Conservation (phyloP, 2,888 invertebrate genomes). For the Piscicola geometra region DNA sequence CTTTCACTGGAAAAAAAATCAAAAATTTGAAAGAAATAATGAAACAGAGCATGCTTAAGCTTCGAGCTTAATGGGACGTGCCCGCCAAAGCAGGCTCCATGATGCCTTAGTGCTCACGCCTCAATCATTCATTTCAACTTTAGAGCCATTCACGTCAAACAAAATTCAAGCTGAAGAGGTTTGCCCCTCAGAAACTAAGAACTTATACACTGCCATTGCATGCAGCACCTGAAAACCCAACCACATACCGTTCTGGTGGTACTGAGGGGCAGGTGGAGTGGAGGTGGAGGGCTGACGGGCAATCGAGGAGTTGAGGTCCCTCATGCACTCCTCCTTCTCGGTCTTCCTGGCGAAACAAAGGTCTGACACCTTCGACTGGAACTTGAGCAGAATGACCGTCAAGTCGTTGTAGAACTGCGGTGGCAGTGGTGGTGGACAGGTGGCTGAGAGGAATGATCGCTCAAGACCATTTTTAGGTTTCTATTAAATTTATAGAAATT, state of each 20-base stretch:
- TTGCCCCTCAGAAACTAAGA: too few relatives aligned
- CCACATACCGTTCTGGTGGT: constrained; percentile 47
- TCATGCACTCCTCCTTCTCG: constrained; percentile 93
- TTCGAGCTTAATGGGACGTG: too few relatives aligned
- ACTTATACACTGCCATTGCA: too few relatives aligned
- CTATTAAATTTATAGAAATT: constrained; percentile 82
- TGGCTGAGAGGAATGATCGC: constrained; percentile 61
- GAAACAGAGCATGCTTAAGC: too few relatives aligned
- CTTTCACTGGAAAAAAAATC: too few relatives aligned
- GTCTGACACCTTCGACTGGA: constrained; percentile 95
- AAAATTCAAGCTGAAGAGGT: too few relatives aligned
- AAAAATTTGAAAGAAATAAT: too few relatives aligned
- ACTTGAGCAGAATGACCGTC: constrained; percentile 77
- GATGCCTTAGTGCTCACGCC: neutral
- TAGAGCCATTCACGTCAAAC: too few relatives aligned
- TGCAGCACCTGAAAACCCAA: neutral
- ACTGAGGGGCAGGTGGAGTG: constrained; percentile 50
- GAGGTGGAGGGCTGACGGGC: constrained; percentile 55
- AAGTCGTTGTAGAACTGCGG: constrained; percentile 62
- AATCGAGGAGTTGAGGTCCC: constrained; percentile 81
- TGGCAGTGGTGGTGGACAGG: too few relatives aligned
- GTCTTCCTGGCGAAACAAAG: constrained; percentile 97
- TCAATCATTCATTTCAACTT: neutral
- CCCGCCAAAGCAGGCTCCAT: neutral
- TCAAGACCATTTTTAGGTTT: constrained; percentile 89